Conservation (phyloP, 2,888 invertebrate species). For the Drosophila kuntzei region DNA sequence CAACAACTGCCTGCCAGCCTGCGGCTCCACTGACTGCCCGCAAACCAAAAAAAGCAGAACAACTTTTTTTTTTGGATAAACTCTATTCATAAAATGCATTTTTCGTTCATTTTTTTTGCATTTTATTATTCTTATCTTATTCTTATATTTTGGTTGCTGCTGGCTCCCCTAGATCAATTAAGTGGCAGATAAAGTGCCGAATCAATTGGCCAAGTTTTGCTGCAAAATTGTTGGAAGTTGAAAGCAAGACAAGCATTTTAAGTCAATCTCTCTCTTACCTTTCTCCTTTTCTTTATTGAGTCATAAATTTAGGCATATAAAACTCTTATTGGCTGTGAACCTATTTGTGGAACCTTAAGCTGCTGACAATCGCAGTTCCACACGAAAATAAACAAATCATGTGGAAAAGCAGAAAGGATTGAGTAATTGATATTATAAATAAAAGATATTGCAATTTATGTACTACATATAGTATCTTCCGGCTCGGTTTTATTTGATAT, state of each 20-base stretch:
- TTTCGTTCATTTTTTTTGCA: conserved; percentile 20
- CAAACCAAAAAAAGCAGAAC: conserved; percentile 12
- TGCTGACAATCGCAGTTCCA: conserved; percentile 5
- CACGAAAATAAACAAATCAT: conserved; percentile 34
- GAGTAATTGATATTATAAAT: conserved; percentile 16
- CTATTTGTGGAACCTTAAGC: conserved; percentile 10
- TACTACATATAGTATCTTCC: neutral
- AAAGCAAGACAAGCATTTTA: conserved; percentile 27
- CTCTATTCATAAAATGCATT: conserved; percentile 33
- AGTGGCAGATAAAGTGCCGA: conserved; percentile 22
- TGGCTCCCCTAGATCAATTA: conserved; percentile 23
- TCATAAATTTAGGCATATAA: conserved; percentile 22
- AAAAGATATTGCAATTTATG: conserved; percentile 8
- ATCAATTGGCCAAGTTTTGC: conserved; percentile 46
- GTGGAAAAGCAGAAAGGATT: conserved; percentile 3
- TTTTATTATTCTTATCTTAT: conserved; percentile 28
- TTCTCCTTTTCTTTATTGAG: neutral
- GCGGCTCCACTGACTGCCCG: neutral
- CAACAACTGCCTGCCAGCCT: conserved; percentile 10
- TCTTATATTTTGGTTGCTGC: neutral
- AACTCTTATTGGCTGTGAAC: conserved; percentile 4
- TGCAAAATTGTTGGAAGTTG: conserved; percentile 16
- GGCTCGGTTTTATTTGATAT: conserved; percentile 6
- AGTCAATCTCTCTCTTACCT: conserved; percentile 12
- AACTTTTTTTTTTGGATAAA: neutral